These are phyloP conservation scores for Pseudorhiza aurosa DNA, from an alignment of 30 jellyfish, hydroid and myxozoan species.

Conservation along the genomic window DNA sequence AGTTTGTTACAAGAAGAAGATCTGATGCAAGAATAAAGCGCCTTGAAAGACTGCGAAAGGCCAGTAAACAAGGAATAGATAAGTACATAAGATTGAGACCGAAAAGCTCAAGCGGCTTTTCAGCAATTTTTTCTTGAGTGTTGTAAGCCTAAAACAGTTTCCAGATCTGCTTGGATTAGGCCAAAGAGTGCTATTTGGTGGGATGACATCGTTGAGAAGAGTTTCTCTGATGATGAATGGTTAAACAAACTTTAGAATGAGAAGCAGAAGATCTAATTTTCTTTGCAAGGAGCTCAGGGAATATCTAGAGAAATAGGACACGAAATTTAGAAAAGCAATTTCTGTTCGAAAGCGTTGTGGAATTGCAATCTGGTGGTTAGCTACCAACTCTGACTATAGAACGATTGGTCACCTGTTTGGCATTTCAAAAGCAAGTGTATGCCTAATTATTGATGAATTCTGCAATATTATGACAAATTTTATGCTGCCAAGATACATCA, in stretches of 20 bases:
- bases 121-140: background rate
- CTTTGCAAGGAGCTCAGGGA: constrained; percentile 19
- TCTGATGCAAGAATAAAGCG: background rate
- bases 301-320: constrained; percentile 12
- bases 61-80: background rate
- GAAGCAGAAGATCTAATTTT: constrained; percentile 1
- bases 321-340: constrained; percentile 19
- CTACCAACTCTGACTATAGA: constrained; percentile 27
- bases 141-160: background rate
- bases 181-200: background rate
- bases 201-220: background rate
- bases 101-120: background rate
- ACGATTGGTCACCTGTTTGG: constrained; percentile 45
- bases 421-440: constrained; percentile 38
- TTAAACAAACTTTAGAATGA: constrained; percentile 23
- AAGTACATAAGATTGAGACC: background rate
- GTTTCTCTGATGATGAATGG: background rate
- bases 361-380: constrained; percentile 19
- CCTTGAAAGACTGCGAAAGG: background rate
- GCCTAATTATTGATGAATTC: constrained; percentile 22
- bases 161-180: background rate
- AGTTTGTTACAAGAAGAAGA: background rate
- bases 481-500: constrained; percentile 28
- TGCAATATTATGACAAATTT: background rate
- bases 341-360: constrained; percentile 10